Evolutionary conservation across 2,888 invertebrate species (phyloP), one percentile per base, ranked within the genome.

Genomic region (Pimpla rufipes): DNA sequence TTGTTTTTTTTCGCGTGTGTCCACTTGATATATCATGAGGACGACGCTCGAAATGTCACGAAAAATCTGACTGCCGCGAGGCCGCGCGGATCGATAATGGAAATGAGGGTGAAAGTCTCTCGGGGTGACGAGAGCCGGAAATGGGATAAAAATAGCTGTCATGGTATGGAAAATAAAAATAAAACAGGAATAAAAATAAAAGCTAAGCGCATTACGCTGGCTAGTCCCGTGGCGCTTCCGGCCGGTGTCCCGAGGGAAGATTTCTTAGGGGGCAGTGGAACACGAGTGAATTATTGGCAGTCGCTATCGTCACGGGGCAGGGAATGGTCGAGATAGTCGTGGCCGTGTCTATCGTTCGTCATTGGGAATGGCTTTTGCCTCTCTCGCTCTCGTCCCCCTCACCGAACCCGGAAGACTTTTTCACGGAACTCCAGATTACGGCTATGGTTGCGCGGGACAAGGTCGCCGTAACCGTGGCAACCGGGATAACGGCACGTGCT

Each of bases 391-490:
- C 35, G 52, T 59, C 71, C 59, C 59, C 66, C 59, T 76, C 67
- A 42, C 74, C 73, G 62, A 68, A 82, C 81, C 86, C 86, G 85
- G 87, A 87, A 86, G 86, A 82, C 84, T 84, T 84, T 85, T 80
- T 64, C 81, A 79, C 81, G 70, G 80, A 83, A 83, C 84, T 85
- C 84, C 74, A 75, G 84, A 86, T 84, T 86, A 86, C 85, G 88
- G 86, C 89, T 87, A 86, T 89, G 89, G 88, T 90, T 90, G 90
- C 90, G 90, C 92, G 91, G 92, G 92, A 90, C 92, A 93, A 92
- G 93, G 92, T 91, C 92, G 90, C 85, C 89, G 93, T 93, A 88
- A 89, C 92, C 92, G 85, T 93, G 89, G 92, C 91, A 91, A 92
- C 93, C 89, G 87, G 87, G 74, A 84, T 75, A 88, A 81, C 87